A percentile compares a stretch with the other conserved stretches of the same genome.
Conservation (phyloP, 2,888 invertebrate species). For the Amphipyra berbera region DNA sequence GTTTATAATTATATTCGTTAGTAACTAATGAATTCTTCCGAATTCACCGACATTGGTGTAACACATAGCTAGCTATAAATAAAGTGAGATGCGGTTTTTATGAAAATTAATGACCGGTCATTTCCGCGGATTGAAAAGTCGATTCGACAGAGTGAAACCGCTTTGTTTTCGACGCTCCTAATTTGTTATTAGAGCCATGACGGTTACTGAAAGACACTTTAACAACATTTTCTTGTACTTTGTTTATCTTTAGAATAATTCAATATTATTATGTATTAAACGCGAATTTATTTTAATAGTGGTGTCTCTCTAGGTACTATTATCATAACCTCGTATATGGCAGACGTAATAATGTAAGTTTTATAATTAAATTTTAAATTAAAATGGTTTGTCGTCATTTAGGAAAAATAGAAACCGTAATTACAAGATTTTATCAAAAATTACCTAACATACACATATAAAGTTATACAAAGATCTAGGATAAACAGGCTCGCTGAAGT, state of each 20-base stretch:
- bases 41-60: not conserved
- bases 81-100: not conserved
- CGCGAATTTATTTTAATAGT: not conserved
- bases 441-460: not conserved
- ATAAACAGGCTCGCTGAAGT: slow-evolving; percentile 25
- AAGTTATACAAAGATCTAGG: not conserved
- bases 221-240: slow-evolving; percentile 38
- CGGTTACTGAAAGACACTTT: slow-evolving; percentile 41
- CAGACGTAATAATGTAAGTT: too few relatives aligned
- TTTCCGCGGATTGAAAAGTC: slow-evolving; percentile 24
- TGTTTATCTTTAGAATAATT: not conserved
- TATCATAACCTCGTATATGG: too few relatives aligned
- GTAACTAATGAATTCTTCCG: too few relatives aligned
- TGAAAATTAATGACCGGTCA: slow-evolving; percentile 17
- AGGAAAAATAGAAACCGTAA: not conserved
- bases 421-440: not conserved
- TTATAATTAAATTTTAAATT: too few relatives aligned
- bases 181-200: slow-evolving; percentile 55
- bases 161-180: slow-evolving; percentile 58
- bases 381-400: too few relatives aligned
- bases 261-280: not conserved
- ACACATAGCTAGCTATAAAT: too few relatives aligned
- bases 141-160: slow-evolving; percentile 17
- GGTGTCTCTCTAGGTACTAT: too few relatives aligned
- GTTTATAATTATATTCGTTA: too few relatives aligned